Conservation (phyloP, 2,797 vertebrate species). For the Sibirionetta formosa region DNA sequence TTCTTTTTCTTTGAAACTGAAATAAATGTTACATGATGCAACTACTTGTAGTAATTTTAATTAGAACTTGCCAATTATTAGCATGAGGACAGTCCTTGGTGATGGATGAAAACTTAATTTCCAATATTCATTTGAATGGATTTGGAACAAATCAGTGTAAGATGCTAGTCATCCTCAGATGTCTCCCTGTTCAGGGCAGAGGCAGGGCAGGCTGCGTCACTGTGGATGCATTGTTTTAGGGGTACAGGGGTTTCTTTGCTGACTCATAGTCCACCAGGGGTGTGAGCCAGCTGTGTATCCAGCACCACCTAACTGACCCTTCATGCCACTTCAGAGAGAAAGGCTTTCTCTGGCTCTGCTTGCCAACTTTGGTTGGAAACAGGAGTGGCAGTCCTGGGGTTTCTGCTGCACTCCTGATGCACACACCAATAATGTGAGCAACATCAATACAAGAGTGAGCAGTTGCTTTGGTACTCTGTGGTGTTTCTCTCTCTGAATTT, state of each 20-base stretch:
- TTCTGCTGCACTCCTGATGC: not conserved
- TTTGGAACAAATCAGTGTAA: not conserved
- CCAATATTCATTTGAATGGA: not conserved
- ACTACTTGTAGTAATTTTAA: not conserved
- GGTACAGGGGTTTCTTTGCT: not conserved
- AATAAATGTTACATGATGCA: not conserved
- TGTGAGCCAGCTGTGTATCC: not conserved
- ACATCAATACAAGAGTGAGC: not conserved
- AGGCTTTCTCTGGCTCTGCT: not conserved
- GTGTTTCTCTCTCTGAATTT: not conserved
- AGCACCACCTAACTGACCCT: not conserved
- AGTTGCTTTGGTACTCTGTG: not conserved
- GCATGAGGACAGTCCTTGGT: not conserved
- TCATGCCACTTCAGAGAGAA: not conserved
- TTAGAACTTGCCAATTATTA: not conserved
- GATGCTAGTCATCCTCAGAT: not conserved
- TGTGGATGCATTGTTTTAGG: fast-evolving
- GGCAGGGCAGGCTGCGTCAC: not conserved
- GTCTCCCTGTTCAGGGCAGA: not conserved
- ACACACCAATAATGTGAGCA: not conserved
- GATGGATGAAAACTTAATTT: not conserved
- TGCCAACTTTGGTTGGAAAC: not conserved
- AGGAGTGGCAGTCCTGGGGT: not conserved
- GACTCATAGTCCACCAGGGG: fast-evolving
- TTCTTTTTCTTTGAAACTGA: not conserved